phyloP scores from a whole-genome alignment of 2,888 invertebrate genomes.

The Linnaemya vulpina region DNA sequence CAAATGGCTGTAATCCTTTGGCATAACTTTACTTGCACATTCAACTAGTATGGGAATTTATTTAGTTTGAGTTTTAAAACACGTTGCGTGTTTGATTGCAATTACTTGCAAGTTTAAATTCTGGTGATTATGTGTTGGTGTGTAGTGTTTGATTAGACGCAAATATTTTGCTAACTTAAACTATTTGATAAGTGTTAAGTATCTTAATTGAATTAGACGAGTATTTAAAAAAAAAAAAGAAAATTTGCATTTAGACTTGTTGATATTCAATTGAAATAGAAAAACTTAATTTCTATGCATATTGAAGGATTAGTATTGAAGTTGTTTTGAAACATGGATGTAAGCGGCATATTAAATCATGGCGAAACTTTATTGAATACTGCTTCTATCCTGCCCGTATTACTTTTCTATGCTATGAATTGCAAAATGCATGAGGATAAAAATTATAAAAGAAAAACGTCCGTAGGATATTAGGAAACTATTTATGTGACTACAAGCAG shows the following conservation, averaged over 20 bases:
- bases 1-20: not conserved
- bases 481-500: too few relatives aligned
- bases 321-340: too few relatives aligned
- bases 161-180: slow-evolving; percentile 41
- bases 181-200: slow-evolving; percentile 50
- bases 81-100: slow-evolving; percentile 47
- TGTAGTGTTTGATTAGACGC: slow-evolving; percentile 39
- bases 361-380: too few relatives aligned
- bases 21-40: slow-evolving; percentile 32
- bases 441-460: too few relatives aligned
- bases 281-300: too few relatives aligned
- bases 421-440: too few relatives aligned
- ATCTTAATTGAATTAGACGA: slow-evolving; percentile 71
- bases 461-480: too few relatives aligned
- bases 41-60: slow-evolving; percentile 20
- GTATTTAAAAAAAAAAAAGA: slow-evolving; percentile 21
- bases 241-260: slow-evolving; percentile 52
- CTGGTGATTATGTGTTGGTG: slow-evolving; percentile 1
- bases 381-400: too few relatives aligned
- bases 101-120: slow-evolving; percentile 33
- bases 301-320: too few relatives aligned
- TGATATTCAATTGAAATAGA: slow-evolving; percentile 19
- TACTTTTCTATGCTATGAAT: too few relatives aligned
- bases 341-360: too few relatives aligned
- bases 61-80: slow-evolving; percentile 37